Conservation (phyloP, 2,797 vertebrate species). For the Chromobotia macracanthus region DNA sequence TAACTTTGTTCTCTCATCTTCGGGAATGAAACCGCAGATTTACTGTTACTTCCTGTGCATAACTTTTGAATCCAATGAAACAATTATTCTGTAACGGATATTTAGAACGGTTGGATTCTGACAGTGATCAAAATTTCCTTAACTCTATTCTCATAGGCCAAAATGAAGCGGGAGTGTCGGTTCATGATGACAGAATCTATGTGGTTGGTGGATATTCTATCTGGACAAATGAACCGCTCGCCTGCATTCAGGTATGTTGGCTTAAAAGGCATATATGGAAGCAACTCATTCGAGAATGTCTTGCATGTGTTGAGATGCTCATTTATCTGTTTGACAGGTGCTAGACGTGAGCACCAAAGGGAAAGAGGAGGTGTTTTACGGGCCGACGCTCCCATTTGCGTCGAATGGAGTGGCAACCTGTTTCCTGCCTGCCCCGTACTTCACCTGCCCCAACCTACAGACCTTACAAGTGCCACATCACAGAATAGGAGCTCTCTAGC, state of each 20-base stretch:
- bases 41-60: too few species aligned
- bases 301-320: slow-evolving; percentile 52
- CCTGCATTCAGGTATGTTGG: slow-evolving; percentile 94
- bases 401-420: slow-evolving; percentile 94
- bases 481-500: slow-evolving; percentile 87
- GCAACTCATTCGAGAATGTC: neutral
- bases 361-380: slow-evolving; percentile 96
- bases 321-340: slow-evolving; percentile 77
- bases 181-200: slow-evolving; percentile 95
- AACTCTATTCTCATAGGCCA: slow-evolving; percentile 81
- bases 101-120: too few species aligned
- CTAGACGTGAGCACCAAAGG: slow-evolving; percentile 92
- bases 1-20: too few species aligned
- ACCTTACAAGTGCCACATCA: slow-evolving; percentile 96
- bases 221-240: slow-evolving; percentile 98
- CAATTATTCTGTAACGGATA: too few species aligned
- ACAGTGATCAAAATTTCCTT: slow-evolving; percentile 45
- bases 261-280: neutral
- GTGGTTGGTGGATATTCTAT: slow-evolving; percentile 98
- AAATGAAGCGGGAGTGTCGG: slow-evolving; percentile 95
- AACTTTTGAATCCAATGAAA: too few species aligned
- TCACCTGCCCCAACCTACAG: slow-evolving; percentile 93
- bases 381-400: slow-evolving; percentile 92
- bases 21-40: too few species aligned
- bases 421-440: slow-evolving; percentile 93